Evolutionary conservation across 2,113 vertebrate species (phyloP).

Genomic region (Alosa alosa): DNA sequence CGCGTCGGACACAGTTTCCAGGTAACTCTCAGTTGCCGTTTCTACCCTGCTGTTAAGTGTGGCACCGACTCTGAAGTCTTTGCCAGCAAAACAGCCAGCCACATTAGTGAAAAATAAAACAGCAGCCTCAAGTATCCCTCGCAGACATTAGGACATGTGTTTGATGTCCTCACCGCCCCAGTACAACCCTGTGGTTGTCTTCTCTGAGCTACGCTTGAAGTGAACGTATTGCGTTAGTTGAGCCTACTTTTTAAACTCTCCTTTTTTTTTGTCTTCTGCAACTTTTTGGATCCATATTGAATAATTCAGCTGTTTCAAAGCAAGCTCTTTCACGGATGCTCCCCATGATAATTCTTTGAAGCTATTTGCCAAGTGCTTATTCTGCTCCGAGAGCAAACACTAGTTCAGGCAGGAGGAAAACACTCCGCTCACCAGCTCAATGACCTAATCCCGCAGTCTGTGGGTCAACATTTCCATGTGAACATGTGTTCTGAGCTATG

Average conservation of each 20-base stretch:
- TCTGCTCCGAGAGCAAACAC: slow-evolving; percentile 33
- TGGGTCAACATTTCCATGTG: slow-evolving; percentile 19
- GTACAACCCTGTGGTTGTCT: slow-evolving; percentile 56
- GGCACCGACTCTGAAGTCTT: slow-evolving; percentile 47
- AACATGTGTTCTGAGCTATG: slow-evolving; percentile 41
- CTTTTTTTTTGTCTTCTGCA: slow-evolving; percentile 32
- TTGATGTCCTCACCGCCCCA: slow-evolving; percentile 62
- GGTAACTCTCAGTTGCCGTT: slow-evolving; percentile 56
- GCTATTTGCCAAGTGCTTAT: slow-evolving; percentile 36
- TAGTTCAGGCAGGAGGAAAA: slow-evolving; percentile 26
- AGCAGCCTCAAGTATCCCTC: slow-evolving; percentile 50
- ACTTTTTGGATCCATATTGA: slow-evolving; percentile 39
- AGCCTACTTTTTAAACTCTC: slow-evolving; percentile 29
- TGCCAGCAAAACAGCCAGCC: slow-evolving; percentile 52
- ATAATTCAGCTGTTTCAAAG: slow-evolving; percentile 37
- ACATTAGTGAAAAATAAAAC: slow-evolving; percentile 35
- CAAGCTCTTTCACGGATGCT: slow-evolving; percentile 21
- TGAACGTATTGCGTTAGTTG: slow-evolving; percentile 23
- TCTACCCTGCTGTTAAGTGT: slow-evolving; percentile 52
- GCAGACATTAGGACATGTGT: slow-evolving; percentile 51
- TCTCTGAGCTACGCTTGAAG: slow-evolving; percentile 57
- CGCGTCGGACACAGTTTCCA: slow-evolving; percentile 56
- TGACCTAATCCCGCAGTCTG: slow-evolving; percentile 26
- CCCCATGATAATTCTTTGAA: slow-evolving; percentile 32
- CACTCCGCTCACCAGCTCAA: background rate